Percentiles rank a stretch among this genome's conserved stretches.
Evolutionary conservation across 1,140 invertebrate species (phyloP).

Genomic region (Drosophila asahinai): DNA sequence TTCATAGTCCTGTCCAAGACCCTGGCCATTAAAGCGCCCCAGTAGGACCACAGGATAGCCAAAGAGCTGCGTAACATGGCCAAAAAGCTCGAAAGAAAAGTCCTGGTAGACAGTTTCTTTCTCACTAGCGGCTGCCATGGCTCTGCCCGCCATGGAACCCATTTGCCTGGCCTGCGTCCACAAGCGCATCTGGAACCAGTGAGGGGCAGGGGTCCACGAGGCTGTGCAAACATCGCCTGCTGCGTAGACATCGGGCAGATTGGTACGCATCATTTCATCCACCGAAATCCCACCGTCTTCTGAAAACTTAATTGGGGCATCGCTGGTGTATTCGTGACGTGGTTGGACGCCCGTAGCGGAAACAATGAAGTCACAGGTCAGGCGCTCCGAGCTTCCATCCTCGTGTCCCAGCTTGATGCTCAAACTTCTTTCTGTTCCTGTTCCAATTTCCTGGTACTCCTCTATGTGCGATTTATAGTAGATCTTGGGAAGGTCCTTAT

Average conservation of each 20-base stretch:
- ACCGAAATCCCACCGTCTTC: slow-evolving; percentile 93
- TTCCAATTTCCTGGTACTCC: too few species aligned
- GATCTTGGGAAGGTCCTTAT: too few species aligned
- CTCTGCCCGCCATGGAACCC: slow-evolving; percentile 96
- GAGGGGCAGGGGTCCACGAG: slow-evolving; percentile 90
- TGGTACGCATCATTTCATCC: slow-evolving; percentile 94
- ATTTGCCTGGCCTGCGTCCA: slow-evolving; percentile 99
- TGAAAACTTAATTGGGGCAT: slow-evolving; percentile 87
- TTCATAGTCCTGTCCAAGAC: slow-evolving; percentile 93
- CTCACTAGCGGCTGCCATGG: slow-evolving; percentile 90
- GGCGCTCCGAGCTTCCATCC: slow-evolving; percentile 34
- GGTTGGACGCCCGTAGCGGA: slow-evolving; percentile 97
- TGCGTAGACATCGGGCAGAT: slow-evolving; percentile 92
- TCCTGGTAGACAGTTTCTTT: slow-evolving; percentile 91
- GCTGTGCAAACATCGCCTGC: slow-evolving; percentile 97
- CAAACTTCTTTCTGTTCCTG: not conserved
- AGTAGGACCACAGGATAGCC: slow-evolving; percentile 97
- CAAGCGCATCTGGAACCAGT: slow-evolving; percentile 98
- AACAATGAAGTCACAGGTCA: slow-evolving; percentile 95
- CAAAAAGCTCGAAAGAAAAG: slow-evolving; percentile 98
- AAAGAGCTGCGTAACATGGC: slow-evolving; percentile 98
- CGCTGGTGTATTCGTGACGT: slow-evolving; percentile 87
- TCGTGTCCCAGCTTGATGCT: slow-evolving; percentile 53
- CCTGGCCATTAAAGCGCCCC: slow-evolving; percentile 97
- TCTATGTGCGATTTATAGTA: too few species aligned